A percentile compares a stretch with the other conserved stretches of the same genome.
phyloP scores from a whole-genome alignment of 2,888 invertebrate genomes.

The Nomada fucata region DNA sequence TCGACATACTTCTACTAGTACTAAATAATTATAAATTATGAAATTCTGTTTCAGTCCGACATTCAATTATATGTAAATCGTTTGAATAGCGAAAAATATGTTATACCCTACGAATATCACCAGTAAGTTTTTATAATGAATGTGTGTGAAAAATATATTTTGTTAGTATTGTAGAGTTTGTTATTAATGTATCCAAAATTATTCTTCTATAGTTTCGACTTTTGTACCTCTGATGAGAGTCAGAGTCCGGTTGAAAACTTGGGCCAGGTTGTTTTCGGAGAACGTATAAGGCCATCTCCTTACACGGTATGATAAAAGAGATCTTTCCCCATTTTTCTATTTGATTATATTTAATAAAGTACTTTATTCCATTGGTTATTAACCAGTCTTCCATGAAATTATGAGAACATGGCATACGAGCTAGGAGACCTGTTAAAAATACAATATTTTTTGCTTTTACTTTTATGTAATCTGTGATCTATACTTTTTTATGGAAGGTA shows the following conservation, averaged over 20 bases:
- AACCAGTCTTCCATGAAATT: too few species aligned
- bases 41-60: constrained; percentile 89
- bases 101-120: constrained; percentile 99
- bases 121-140: constrained; percentile 86
- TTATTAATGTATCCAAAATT: not conserved
- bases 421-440: too few species aligned
- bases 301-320: constrained; percentile 88
- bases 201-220: constrained; percentile 91
- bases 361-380: too few species aligned
- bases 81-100: constrained; percentile 98
- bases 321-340: not conserved
- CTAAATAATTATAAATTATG: not conserved
- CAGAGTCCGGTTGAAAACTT: constrained; percentile 98
- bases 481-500: too few species aligned
- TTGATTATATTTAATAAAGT: not conserved
- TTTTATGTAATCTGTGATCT: too few species aligned
- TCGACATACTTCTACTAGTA: not conserved
- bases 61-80: constrained; percentile 97
- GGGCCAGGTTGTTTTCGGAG: constrained; percentile 99
- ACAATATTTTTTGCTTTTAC: too few species aligned
- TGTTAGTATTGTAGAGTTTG: not conserved
- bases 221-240: constrained; percentile 90
- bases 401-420: too few species aligned
- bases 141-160: not conserved
- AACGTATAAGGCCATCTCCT: constrained; percentile 97